Conservation (phyloP, 2,113 vertebrate species). For the Dasyprocta punctata region DNA sequence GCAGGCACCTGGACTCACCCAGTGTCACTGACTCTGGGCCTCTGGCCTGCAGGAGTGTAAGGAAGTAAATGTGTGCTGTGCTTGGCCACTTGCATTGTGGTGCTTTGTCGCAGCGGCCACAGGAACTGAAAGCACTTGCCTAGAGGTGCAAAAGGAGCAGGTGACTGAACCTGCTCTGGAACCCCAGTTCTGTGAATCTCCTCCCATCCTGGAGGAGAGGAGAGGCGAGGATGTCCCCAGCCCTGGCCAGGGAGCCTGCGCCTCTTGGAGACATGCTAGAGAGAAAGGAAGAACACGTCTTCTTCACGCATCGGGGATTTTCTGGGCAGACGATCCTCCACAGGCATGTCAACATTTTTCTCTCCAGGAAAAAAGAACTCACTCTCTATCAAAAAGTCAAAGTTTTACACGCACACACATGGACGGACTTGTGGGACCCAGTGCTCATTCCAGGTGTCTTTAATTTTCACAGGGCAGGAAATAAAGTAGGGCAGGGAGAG, state of each 20-base stretch:
- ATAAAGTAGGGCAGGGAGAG: neutral
- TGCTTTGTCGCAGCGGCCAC: neutral
- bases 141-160: neutral
- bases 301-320: slow-evolving; percentile 28
- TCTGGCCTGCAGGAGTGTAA: neutral
- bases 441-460: neutral
- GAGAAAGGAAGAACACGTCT: neutral
- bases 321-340: slow-evolving; percentile 41
- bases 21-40: neutral
- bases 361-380: slow-evolving; percentile 75
- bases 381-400: neutral
- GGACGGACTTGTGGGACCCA: neutral
- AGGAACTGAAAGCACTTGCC: neutral
- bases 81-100: neutral
- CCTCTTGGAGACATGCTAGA: neutral
- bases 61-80: neutral
- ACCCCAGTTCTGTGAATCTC: neutral
- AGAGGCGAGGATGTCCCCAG: neutral
- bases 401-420: neutral
- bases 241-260: neutral
- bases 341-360: slow-evolving; percentile 67
- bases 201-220: neutral
- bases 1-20: neutral
- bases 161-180: neutral
- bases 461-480: slow-evolving; percentile 2